phyloP scores from a whole-genome alignment of 2,888 invertebrate species.

The Acrocera orbiculus region DNA sequence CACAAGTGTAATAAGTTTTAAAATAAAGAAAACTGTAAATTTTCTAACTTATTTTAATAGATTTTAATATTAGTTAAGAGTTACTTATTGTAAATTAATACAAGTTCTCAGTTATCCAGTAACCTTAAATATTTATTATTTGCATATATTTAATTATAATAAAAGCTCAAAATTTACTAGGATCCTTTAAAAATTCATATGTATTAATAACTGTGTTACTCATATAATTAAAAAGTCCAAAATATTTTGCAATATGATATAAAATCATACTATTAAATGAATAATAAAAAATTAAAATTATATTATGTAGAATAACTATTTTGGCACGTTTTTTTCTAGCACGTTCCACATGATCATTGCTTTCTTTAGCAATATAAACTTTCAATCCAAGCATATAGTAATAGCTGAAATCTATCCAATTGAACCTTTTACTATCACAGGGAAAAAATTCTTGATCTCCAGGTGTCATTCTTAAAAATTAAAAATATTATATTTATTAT shows the following conservation, averaged over 20 bases:
- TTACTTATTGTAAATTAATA: too few relatives aligned
- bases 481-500: neutral
- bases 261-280: constrained; percentile 1
- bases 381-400: constrained; percentile 3
- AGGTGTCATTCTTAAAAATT: constrained; percentile 11
- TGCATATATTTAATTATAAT: too few relatives aligned
- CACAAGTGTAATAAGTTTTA: too few relatives aligned
- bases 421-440: constrained; percentile 10
- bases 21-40: too few relatives aligned
- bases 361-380: constrained; percentile 2
- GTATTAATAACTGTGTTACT: neutral
- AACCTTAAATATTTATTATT: too few relatives aligned
- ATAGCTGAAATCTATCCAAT: constrained; percentile 8
- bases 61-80: too few relatives aligned
- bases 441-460: constrained; percentile 15
- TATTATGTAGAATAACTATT: constrained; percentile 1
- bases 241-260: neutral
- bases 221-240: constrained; percentile 2
- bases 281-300: constrained; percentile 3
- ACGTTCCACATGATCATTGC: neutral
- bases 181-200: constrained; percentile 3
- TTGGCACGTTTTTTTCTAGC: neutral
- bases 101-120: too few relatives aligned
- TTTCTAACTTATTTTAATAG: too few relatives aligned
- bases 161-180: neutral